Evolutionary conservation across 2,113 vertebrate species (phyloP).

Genomic region (Silurus glanis): DNA sequence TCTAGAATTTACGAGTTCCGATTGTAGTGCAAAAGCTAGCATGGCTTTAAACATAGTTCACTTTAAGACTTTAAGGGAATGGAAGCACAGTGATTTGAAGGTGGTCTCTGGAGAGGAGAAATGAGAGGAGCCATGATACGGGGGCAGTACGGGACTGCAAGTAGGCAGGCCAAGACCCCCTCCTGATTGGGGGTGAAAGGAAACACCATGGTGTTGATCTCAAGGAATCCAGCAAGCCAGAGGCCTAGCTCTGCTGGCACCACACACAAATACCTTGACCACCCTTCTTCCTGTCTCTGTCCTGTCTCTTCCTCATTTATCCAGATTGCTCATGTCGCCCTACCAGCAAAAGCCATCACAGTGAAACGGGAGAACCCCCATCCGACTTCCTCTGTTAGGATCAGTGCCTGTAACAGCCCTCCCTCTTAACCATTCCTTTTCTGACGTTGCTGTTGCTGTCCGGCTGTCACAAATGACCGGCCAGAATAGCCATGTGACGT

Average conservation of each 20-base stretch:
- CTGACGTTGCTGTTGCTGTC: conserved; percentile 70
- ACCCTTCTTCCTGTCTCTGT: conserved; percentile 59
- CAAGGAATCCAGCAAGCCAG: conserved; percentile 74
- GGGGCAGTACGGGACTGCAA: conserved; percentile 29
- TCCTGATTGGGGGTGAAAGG: conserved; percentile 66
- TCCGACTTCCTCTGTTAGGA: conserved; percentile 71
- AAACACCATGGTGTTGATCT: conserved; percentile 77
- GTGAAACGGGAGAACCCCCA: conserved; percentile 72
- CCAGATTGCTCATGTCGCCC: conserved; percentile 48
- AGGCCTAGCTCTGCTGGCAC: conserved; percentile 74
- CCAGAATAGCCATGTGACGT: conserved; percentile 77
- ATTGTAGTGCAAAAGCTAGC: background rate
- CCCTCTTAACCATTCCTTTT: conserved; percentile 66
- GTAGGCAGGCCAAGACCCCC: conserved; percentile 25
- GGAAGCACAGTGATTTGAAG: conserved; percentile 15
- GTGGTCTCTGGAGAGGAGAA: conserved; percentile 21
- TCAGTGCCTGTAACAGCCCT: conserved; percentile 51
- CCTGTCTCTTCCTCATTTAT: conserved; percentile 49
- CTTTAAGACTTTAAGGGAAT: background rate
- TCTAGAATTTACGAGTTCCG: background rate
- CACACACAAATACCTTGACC: conserved; percentile 72
- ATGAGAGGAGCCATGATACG: background rate
- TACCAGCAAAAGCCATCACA: conserved; percentile 35
- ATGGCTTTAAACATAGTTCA: background rate
- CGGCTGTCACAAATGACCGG: conserved; percentile 68